Percentiles rank a stretch among this genome's conserved stretches.
These are phyloP conservation scores for Hylomyscus alleni DNA, from an alignment of 2,797 vertebrate genomes.

Conservation along the genomic window DNA sequence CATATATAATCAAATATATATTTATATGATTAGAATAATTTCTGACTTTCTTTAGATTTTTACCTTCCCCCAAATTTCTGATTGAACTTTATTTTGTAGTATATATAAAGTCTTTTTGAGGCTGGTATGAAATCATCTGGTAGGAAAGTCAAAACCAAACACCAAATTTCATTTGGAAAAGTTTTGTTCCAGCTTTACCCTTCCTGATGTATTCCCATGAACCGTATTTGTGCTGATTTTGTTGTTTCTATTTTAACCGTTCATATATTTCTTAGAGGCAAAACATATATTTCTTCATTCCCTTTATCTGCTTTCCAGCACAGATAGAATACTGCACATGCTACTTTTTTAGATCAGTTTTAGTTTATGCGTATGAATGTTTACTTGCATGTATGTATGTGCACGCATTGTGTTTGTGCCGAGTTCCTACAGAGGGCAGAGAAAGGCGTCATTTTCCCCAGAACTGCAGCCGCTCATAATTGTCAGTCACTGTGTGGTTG, in stretches of 20 bases:
- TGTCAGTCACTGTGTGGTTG: not conserved
- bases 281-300: not conserved
- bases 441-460: too few species aligned
- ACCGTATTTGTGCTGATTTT: not conserved
- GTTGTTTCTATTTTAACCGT: slow-evolving; percentile 7
- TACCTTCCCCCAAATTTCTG: not conserved
- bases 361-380: too few species aligned
- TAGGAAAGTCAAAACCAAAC: slow-evolving; percentile 21
- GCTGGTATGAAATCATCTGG: too few species aligned
- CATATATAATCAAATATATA: too few species aligned
- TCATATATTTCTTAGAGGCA: not conserved
- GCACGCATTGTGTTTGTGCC: not conserved
- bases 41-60: not conserved
- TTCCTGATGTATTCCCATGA: not conserved
- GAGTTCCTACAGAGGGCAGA: not conserved
- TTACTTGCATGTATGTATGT: not conserved
- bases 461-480: not conserved
- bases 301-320: not conserved
- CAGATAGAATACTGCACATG: not conserved
- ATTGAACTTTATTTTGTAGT: not conserved
- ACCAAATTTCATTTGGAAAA: not conserved
- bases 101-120: not conserved
- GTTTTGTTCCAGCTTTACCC: not conserved
- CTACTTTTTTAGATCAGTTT: not conserved
- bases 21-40: not conserved